Conservation (phyloP, 1,140 invertebrate genomes). For the Psix sp. region DNA sequence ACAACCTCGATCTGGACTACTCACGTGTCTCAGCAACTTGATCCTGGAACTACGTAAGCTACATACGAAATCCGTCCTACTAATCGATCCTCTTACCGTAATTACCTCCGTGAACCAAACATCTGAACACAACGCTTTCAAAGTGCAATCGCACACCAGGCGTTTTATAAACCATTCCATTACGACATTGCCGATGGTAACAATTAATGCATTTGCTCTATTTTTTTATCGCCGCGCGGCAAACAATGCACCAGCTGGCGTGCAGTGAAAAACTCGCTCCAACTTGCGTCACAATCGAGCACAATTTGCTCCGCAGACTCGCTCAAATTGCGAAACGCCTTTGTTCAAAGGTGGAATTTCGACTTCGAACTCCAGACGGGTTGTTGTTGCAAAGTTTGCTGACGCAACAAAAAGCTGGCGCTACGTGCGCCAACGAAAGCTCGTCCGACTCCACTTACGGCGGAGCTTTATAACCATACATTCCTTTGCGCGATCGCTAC, state of each 20-base stretch:
- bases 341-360: slow-evolving; percentile 1
- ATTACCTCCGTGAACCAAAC: slow-evolving; percentile 28
- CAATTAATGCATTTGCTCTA: slow-evolving; percentile 10
- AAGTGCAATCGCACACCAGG: slow-evolving; percentile 13
- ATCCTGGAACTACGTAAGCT: slow-evolving; percentile 19
- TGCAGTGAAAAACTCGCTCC: background rate
- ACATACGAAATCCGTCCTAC: slow-evolving; percentile 23
- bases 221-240: background rate
- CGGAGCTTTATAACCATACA: slow-evolving; percentile 4
- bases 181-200: slow-evolving; percentile 1
- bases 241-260: background rate
- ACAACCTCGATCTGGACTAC: no score
- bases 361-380: background rate
- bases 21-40: slow-evolving; percentile 37
- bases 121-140: slow-evolving; percentile 12
- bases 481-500: slow-evolving; percentile 9
- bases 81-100: slow-evolving; percentile 46
- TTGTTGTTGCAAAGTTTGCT: slow-evolving; percentile 11
- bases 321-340: background rate
- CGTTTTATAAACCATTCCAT: slow-evolving; percentile 29
- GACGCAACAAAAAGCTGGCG: slow-evolving; percentile 1
- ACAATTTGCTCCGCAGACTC: slow-evolving; percentile 5
- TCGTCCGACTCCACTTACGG: background rate
- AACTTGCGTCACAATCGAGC: slow-evolving; percentile 4
- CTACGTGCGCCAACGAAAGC: slow-evolving; percentile 5